A percentile compares a stretch with the other conserved stretches of the same genome.
phyloP scores from a whole-genome alignment of 2,888 invertebrate genomes.

The Aelia acuminata region DNA sequence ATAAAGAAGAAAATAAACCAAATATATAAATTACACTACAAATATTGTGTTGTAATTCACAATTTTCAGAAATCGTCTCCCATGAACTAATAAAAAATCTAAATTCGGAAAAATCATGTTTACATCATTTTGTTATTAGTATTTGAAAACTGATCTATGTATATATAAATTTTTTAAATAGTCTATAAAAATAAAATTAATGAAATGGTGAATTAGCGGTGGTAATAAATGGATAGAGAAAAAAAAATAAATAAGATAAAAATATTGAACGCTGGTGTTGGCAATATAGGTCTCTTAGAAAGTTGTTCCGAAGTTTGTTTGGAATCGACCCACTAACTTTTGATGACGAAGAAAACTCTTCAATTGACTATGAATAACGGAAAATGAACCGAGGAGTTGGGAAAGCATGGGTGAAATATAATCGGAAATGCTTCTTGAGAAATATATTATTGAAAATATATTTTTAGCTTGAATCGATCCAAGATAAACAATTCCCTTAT shows the following conservation, averaged over 20 bases:
- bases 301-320: not conserved
- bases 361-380: slow-evolving; percentile 7
- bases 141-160: too few relatives aligned
- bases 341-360: not conserved
- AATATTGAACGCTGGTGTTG: not conserved
- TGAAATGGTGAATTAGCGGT: too few relatives aligned
- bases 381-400: not conserved
- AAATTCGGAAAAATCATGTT: too few relatives aligned
- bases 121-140: too few relatives aligned
- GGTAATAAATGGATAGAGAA: not conserved
- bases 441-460: not conserved
- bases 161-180: too few relatives aligned
- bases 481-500: not conserved
- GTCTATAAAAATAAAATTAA: too few relatives aligned
- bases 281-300: not conserved
- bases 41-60: too few relatives aligned
- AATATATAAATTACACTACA: too few relatives aligned
- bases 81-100: too few relatives aligned
- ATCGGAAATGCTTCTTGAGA: not conserved
- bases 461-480: not conserved
- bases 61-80: too few relatives aligned
- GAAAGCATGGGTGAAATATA: not conserved
- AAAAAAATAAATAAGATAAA: not conserved
- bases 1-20: too few relatives aligned
- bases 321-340: not conserved